Conservation (phyloP, 2,113 vertebrate genomes). For the Corythaeola cristata region DNA sequence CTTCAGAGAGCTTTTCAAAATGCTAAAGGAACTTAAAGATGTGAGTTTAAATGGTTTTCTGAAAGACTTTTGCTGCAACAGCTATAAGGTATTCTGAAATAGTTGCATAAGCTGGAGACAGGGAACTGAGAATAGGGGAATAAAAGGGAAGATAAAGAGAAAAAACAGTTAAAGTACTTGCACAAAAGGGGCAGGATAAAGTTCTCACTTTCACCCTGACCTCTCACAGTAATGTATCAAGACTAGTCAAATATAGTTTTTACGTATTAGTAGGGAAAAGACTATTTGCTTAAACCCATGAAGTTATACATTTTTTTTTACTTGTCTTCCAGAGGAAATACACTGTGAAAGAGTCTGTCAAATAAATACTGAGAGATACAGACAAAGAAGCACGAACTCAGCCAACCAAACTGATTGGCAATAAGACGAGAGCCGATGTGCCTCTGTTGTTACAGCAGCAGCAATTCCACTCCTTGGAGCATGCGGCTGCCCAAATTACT, state of each 20-base stretch:
- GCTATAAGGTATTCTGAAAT: neutral
- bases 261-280: neutral
- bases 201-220: neutral
- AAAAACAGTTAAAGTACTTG: neutral
- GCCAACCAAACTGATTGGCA: neutral
- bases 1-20: neutral
- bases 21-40: neutral
- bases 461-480: neutral
- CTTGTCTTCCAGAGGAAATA: constrained; percentile 1
- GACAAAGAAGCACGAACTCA: constrained; percentile 9
- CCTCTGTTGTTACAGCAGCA: neutral
- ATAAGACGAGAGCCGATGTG: neutral
- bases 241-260: neutral
- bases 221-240: neutral
- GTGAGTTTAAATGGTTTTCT: neutral
- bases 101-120: neutral
- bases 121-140: rapidly evolving
- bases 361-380: constrained; percentile 46
- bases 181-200: neutral
- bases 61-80: neutral
- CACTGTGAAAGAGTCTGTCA: constrained; percentile 12
- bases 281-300: neutral
- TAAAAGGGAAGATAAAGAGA: neutral
- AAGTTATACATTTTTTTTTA: neutral
- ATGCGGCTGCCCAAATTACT: neutral